Evolutionary conservation across 1,140 invertebrate genomes (phyloP), one percentile per base, ranked within the genome.

Genomic region (Drosophila sulfurigaster): DNA sequence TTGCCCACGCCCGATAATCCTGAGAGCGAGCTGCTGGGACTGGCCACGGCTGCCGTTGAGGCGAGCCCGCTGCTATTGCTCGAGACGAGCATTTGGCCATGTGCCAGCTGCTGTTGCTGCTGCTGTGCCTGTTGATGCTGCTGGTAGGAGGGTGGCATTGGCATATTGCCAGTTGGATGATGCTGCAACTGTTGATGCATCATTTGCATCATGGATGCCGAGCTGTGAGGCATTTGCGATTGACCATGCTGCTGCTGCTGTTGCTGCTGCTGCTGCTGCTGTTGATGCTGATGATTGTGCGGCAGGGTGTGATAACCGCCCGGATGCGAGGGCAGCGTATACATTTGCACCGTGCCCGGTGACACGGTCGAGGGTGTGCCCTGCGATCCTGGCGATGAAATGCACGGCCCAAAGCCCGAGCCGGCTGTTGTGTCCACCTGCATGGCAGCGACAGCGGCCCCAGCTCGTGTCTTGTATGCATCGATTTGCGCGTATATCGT

Each of bases 401-500:
- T 80, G 77, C 79, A 90, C 41, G 65, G 87, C 66, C 56, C 81
- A 49, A 79, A 80, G 11, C 88, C 76, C 25, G 87, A 79, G 3
- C 89, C 78, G 2, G 28, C 66, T n/a, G 46, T 56, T 11, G 79
- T 80, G 58, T 87, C 83, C 78, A 88, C 85, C 77, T 85, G 78
- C 75, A 83, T 79, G 43, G 38, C 57, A 5, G 48, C 70, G 5
- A 25, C 82, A 45, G 79, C 92, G 91, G 89, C 93, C 2, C 57
- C 75, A 10, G 69, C 63, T 64, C 77, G 58, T 38, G 90, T 89
- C 67, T 92, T 93, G 57, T 92, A 94, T 85, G 95, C 95, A 91
- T 96, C 95, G 91, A 96, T 96, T 93, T 95, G 95, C 20, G 95
- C 95, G 82, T 96, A 96, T 77, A 96, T 95, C 64, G 95, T 96